phyloP scores from a whole-genome alignment of 2,888 invertebrate genomes.

The Thelaira solivaga region DNA sequence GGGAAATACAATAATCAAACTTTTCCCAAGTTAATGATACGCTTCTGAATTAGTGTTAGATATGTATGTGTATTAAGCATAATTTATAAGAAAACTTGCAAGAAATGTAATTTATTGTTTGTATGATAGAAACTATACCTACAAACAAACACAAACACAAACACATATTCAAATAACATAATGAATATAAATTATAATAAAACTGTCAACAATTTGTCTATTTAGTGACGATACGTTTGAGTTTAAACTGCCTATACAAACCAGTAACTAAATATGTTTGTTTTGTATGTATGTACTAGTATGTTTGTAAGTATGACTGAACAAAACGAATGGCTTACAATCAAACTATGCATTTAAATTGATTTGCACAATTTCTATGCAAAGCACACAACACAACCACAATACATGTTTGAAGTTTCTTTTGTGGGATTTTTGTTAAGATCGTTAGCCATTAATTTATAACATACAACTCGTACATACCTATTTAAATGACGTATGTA shows the following conservation, averaged over 20 bases:
- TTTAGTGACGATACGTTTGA: slow-evolving; percentile 45
- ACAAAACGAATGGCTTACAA: neutral
- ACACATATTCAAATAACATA: slow-evolving; percentile 45
- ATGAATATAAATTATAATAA: slow-evolving; percentile 55
- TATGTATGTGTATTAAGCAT: no score
- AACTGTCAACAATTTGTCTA: slow-evolving; percentile 57
- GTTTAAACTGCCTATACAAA: no score
- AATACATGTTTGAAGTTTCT: slow-evolving; percentile 15
- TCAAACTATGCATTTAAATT: neutral
- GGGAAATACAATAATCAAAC: no score
- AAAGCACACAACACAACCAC: slow-evolving; percentile 26
- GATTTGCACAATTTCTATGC: slow-evolving; percentile 33
- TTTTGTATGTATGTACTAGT: neutral
- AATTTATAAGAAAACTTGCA: slow-evolving; percentile 24
- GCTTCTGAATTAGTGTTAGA: no score
- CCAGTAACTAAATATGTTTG: neutral
- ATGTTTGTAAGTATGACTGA: no score
- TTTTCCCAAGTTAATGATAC: no score
- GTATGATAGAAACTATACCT: neutral
- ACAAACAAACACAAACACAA: no score
- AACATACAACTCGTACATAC: no score
- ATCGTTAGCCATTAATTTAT: slow-evolving; percentile 37
- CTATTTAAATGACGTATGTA: slow-evolving; percentile 9
- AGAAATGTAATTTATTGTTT: slow-evolving; percentile 19
- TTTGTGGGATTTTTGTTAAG: neutral